Conservation (phyloP, 2,888 invertebrate species). For the Plebejus anna region DNA sequence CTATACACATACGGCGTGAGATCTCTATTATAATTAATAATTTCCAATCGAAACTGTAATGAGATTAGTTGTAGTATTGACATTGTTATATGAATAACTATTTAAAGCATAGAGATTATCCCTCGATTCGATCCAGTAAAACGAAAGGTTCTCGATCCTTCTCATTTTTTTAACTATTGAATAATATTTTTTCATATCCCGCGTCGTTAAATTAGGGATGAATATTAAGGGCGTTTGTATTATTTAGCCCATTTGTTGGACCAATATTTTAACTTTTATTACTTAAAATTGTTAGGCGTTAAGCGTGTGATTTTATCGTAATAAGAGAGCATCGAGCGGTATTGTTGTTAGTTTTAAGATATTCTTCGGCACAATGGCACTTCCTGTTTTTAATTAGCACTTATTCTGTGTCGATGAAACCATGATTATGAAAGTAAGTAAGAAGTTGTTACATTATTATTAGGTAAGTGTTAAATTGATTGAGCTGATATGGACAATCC, state of each 20-base stretch:
- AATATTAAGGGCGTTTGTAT: conserved; percentile 80
- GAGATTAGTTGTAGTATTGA: conserved; percentile 80
- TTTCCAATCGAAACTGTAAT: conserved; percentile 75
- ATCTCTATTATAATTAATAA: conserved; percentile 67
- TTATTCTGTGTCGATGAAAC: conserved; percentile 80
- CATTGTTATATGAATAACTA: conserved; percentile 78
- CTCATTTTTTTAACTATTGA: conserved; percentile 79
- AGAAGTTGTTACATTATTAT: conserved; percentile 80
- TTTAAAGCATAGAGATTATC: conserved; percentile 73
- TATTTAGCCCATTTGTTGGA: conserved; percentile 81
- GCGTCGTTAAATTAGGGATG: conserved; percentile 79
- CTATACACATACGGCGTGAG: conserved; percentile 61
- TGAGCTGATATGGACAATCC: conserved; percentile 78
- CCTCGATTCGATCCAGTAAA: conserved; percentile 66
- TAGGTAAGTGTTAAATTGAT: conserved; percentile 80
- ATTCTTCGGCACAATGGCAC: conserved; percentile 80
- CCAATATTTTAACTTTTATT: conserved; percentile 81
- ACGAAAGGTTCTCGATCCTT: conserved; percentile 74
- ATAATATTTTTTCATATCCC: conserved; percentile 80
- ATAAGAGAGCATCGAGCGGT: conserved; percentile 78
- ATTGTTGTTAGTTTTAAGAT: conserved; percentile 78
- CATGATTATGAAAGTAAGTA: conserved; percentile 76
- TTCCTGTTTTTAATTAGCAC: conserved; percentile 80
- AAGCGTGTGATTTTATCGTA: conserved; percentile 80
- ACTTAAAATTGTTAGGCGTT: conserved; percentile 80